A percentile compares a stretch with the other conserved stretches of the same genome.
Evolutionary conservation across 2,113 vertebrate species (phyloP).

Genomic region (Illadopsis cleaveri): DNA sequence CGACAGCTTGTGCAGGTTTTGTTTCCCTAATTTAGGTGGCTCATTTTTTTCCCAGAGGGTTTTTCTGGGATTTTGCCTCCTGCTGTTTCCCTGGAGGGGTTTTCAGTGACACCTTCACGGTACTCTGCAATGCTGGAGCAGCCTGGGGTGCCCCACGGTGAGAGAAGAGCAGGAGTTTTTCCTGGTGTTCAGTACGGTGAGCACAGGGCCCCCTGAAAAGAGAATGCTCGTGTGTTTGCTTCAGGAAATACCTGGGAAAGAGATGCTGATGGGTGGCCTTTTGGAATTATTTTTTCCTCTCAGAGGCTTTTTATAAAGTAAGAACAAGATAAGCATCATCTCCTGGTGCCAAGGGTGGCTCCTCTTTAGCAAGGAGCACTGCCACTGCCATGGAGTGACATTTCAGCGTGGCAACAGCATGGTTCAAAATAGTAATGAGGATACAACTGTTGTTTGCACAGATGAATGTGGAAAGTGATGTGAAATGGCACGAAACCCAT

Average conservation of each 20-base stretch:
- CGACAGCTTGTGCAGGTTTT: not conserved
- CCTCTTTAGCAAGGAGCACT: not conserved
- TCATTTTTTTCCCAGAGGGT: not conserved
- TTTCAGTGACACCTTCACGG: not conserved
- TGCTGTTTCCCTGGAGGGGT: not conserved
- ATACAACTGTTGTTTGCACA: not conserved
- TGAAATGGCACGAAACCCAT: not conserved
- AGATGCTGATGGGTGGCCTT: not conserved
- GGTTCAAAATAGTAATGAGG: not conserved
- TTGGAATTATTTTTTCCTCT: not conserved
- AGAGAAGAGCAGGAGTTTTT: not conserved
- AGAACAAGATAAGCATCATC: not conserved
- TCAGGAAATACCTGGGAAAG: not conserved
- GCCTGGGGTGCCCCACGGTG: rapidly evolving
- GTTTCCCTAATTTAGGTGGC: not conserved
- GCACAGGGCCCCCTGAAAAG: not conserved
- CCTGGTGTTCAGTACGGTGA: rapidly evolving
- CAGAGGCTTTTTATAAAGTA: not conserved
- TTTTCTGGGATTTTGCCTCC: not conserved
- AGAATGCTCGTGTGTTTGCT: not conserved
- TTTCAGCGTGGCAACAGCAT: not conserved
- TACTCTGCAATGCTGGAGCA: not conserved
- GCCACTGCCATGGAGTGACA: not conserved
- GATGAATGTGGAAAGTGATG: not conserved
- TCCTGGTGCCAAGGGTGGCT: not conserved